These are phyloP conservation scores for Rotaria sp. DNA, from an alignment of 2,888 invertebrate species.

Conservation along the genomic window DNA sequence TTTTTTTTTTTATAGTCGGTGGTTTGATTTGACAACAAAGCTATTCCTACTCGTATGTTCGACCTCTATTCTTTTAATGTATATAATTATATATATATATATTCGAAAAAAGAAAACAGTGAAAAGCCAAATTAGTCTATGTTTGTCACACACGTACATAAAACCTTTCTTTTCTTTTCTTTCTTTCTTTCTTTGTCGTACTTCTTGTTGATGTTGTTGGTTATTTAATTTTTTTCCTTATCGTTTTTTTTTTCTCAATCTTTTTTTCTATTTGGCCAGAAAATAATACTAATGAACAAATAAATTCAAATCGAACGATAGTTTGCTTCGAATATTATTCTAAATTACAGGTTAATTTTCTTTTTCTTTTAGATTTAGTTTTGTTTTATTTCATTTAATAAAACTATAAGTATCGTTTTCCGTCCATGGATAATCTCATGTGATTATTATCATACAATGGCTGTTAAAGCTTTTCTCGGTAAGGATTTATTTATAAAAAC, in stretches of 20 bases:
- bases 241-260: not conserved
- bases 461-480: not conserved
- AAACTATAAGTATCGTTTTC: not conserved
- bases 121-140: not conserved
- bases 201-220: constrained; percentile 14
- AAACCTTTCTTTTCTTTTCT: not conserved
- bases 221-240: not conserved
- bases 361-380: no score
- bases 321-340: not conserved
- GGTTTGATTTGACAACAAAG: constrained; percentile 14
- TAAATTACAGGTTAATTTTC: not conserved
- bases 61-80: not conserved
- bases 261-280: not conserved
- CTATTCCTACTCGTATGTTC: not conserved
- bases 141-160: not conserved
- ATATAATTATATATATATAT: not conserved
- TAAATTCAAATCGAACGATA: not conserved
- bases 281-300: not conserved
- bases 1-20: not conserved
- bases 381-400: not conserved
- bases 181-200: not conserved
- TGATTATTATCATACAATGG: not conserved
- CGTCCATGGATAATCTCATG: not conserved
- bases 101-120: constrained; percentile 21
- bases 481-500: not conserved